phyloP scores from a whole-genome alignment of 2,113 vertebrate genomes.

The Serilophus lunatus region DNA sequence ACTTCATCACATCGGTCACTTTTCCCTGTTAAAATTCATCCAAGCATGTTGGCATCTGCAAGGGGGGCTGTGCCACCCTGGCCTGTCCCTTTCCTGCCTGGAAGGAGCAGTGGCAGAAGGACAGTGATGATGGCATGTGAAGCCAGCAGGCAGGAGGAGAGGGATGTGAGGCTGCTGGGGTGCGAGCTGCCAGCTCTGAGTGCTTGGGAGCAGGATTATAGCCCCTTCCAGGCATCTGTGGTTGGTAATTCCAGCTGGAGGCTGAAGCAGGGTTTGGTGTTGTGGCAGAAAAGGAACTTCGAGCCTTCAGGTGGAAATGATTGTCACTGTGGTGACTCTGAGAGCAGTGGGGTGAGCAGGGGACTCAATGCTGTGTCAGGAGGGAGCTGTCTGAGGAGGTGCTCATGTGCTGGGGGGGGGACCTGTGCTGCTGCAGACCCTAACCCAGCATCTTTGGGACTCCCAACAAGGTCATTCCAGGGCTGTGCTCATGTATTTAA shows the following conservation, averaged over 20 bases:
- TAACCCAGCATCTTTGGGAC: background rate
- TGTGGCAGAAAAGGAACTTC: background rate
- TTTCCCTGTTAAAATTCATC: background rate
- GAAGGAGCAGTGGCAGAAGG: background rate
- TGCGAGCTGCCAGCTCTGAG: background rate
- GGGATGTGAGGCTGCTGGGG: background rate
- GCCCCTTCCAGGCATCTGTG: background rate
- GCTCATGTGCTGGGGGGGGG: too few relatives aligned
- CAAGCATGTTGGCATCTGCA: fast-evolving
- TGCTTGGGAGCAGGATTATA: background rate
- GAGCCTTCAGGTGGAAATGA: background rate
- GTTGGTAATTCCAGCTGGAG: background rate
- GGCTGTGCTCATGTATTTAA: background rate
- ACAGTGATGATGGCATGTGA: fast-evolving
- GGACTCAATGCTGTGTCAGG: background rate
- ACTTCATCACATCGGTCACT: background rate
- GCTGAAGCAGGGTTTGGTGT: background rate
- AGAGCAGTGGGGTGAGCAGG: fast-evolving
- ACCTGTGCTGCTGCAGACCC: background rate
- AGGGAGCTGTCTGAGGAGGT: background rate
- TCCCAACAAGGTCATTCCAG: background rate
- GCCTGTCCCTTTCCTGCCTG: background rate
- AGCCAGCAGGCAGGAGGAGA: background rate
- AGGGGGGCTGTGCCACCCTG: background rate
- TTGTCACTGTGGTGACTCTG: background rate